A percentile compares a stretch with the other conserved stretches of the same genome.
Evolutionary conservation across 2,797 vertebrate species (phyloP).

Genomic region (Onychomys arenicola): DNA sequence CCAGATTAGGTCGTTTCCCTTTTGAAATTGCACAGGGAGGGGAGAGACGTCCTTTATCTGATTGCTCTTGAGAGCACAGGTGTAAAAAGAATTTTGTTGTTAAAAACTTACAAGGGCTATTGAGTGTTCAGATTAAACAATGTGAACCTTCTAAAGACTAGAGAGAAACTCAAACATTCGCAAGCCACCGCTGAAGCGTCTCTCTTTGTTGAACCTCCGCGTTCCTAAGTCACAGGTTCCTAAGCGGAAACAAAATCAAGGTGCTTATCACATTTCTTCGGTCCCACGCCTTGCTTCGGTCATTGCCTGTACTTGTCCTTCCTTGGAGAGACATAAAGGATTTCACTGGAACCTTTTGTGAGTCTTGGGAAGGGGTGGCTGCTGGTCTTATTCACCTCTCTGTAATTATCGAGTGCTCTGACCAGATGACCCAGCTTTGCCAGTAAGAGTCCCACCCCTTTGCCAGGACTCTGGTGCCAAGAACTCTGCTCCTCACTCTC

Average conservation of each 20-base stretch:
- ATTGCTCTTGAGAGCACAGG: neutral
- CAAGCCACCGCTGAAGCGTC: neutral
- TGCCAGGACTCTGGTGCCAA: neutral
- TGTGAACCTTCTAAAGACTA: conserved; percentile 24
- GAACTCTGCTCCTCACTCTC: neutral
- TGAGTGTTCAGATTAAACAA: conserved; percentile 56
- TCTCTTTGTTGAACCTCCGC: conserved; percentile 7
- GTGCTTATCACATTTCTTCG: conserved; percentile 50
- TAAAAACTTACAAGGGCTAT: conserved; percentile 31
- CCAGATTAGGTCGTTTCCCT: conserved; percentile 64
- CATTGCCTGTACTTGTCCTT: conserved; percentile 2
- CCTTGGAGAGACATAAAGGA: conserved; percentile 9
- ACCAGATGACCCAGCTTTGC: neutral
- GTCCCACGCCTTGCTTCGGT: neutral
- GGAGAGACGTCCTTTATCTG: neutral
- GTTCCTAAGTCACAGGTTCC: neutral
- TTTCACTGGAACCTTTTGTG: conserved; percentile 51
- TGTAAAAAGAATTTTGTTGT: conserved; percentile 52
- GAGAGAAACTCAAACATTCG: conserved; percentile 44
- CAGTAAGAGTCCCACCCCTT: neutral
- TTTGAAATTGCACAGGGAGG: neutral
- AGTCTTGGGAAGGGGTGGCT: neutral
- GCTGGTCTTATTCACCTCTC: neutral
- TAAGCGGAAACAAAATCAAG: conserved; percentile 25
- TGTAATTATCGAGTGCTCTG: neutral